phyloP scores from a whole-genome alignment of 2,797 vertebrate species.

The Telmatherina bonti region DNA sequence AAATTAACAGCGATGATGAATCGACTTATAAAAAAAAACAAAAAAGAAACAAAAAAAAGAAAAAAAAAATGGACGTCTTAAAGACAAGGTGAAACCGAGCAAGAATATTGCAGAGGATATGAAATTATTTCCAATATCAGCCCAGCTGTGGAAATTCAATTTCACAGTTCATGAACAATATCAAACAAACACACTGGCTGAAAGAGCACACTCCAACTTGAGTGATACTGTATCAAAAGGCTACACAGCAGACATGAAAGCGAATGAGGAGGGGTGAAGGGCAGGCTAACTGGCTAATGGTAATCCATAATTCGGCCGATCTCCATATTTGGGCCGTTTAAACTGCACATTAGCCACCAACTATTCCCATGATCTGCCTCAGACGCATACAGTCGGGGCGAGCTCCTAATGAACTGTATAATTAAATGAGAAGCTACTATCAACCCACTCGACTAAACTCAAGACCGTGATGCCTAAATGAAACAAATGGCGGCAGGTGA shows the following conservation, averaged over 20 bases:
- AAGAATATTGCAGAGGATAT: slow-evolving; percentile 70
- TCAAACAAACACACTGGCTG: slow-evolving; percentile 74
- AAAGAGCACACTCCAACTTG: slow-evolving; percentile 58
- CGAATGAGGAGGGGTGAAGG: slow-evolving; percentile 70
- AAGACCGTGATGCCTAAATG: slow-evolving; percentile 53
- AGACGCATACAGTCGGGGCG: slow-evolving; percentile 10
- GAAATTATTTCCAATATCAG: slow-evolving; percentile 79
- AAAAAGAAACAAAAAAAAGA: slow-evolving; percentile 8
- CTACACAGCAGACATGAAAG: slow-evolving; percentile 58
- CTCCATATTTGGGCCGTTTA: slow-evolving; percentile 73
- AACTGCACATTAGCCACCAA: slow-evolving; percentile 70
- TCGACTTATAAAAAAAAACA: slow-evolving; percentile 14
- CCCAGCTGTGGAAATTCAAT: slow-evolving; percentile 78
- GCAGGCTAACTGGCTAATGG: slow-evolving; percentile 62
- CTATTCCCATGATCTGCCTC: slow-evolving; percentile 49
- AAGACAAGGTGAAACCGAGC: slow-evolving; percentile 70
- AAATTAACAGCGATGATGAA: slow-evolving; percentile 38
- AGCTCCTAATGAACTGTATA: slow-evolving; percentile 75
- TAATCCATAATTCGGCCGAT: slow-evolving; percentile 68
- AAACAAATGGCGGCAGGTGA: slow-evolving; percentile 74
- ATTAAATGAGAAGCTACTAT: slow-evolving; percentile 75
- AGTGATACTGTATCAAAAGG: slow-evolving; percentile 66
- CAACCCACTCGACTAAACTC: slow-evolving; percentile 39
- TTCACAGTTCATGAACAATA: slow-evolving; percentile 80
- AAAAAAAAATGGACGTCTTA: slow-evolving; percentile 64